Evolutionary conservation across 1,140 invertebrate genomes (phyloP).

Genomic region (Drosophila pandora): DNA sequence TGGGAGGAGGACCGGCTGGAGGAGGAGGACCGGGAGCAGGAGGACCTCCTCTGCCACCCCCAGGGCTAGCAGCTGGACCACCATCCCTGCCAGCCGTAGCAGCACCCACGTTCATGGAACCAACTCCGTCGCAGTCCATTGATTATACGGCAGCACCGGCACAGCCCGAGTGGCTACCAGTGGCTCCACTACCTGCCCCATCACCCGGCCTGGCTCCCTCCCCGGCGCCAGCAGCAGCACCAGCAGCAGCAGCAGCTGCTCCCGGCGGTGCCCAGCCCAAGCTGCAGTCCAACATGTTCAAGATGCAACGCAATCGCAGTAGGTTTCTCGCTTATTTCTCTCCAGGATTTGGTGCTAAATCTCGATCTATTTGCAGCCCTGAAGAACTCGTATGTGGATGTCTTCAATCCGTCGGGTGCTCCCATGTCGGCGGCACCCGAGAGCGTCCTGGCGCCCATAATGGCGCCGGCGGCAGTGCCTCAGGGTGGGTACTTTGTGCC

Average conservation of each 20-base stretch:
- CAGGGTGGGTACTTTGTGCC: conserved; percentile 84
- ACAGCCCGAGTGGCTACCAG: conserved; percentile 32
- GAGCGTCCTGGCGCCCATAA: conserved; percentile 84
- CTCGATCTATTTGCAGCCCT: conserved; percentile 85
- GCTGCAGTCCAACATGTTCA: conserved; percentile 89
- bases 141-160: conserved; percentile 40
- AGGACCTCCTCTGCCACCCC: conserved; percentile 6
- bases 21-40: not conserved
- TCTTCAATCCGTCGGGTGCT: conserved; percentile 89
- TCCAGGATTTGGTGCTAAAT: not conserved
- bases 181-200: conserved; percentile 67
- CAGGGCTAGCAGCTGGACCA: not conserved
- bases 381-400: conserved; percentile 93
- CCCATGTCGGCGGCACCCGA: conserved; percentile 83
- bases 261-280: conserved; percentile 83
- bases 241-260: conserved; percentile 13
- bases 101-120: conserved; percentile 19
- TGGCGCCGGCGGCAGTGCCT: conserved; percentile 82
- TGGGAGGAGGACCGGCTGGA: conserved; percentile 21
- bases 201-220: conserved; percentile 7
- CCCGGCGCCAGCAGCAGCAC: not conserved
- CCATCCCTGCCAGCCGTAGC: conserved; percentile 26
- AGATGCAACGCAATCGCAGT: conserved; percentile 90
- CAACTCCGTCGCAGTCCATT: not conserved
- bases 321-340: conserved; percentile 76